These are phyloP conservation scores for Alosa alosa DNA, from an alignment of 2,113 vertebrate species.

Conservation along the genomic window DNA sequence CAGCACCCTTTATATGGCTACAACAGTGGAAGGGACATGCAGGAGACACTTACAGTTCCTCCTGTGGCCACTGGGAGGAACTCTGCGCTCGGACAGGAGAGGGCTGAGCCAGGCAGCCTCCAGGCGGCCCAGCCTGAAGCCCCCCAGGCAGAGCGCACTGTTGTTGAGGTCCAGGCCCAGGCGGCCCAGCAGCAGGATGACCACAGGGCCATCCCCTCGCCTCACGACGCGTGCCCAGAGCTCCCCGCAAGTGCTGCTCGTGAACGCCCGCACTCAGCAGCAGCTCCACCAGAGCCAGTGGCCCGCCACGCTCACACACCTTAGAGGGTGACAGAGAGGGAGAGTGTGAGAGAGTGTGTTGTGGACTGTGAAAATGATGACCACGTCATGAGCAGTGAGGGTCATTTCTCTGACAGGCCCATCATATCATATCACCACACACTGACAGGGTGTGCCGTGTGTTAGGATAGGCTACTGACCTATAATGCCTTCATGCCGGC, in stretches of 20 bases:
- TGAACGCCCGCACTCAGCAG: slow-evolving; percentile 78
- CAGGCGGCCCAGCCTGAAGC: slow-evolving; percentile 83
- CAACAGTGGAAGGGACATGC: background rate
- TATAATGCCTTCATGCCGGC: too few relatives aligned
- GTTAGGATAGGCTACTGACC: too few relatives aligned
- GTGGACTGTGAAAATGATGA: too few relatives aligned
- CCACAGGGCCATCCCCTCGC: slow-evolving; percentile 74
- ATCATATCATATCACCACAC: too few relatives aligned
- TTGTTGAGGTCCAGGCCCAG: slow-evolving; percentile 86
- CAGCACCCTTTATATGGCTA: background rate
- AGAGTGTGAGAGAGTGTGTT: too few relatives aligned
- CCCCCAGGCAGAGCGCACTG: slow-evolving; percentile 87
- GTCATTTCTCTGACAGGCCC: too few relatives aligned
- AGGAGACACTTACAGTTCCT: slow-evolving; percentile 62
- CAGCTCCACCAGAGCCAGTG: slow-evolving; percentile 84
- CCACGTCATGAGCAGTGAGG: too few relatives aligned
- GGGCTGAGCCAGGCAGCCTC: slow-evolving; percentile 86
- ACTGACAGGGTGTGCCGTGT: too few relatives aligned
- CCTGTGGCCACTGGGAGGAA: slow-evolving; percentile 57
- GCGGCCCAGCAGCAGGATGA: slow-evolving; percentile 82
- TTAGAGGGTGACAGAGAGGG: slow-evolving; percentile 28
- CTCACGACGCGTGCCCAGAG: slow-evolving; percentile 79
- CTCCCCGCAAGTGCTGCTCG: slow-evolving; percentile 85
- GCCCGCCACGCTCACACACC: slow-evolving; percentile 83
- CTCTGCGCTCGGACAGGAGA: slow-evolving; percentile 79